These are phyloP conservation scores for Listronotus bonariensis DNA, from an alignment of 1,140 invertebrate genomes.

Conservation along the genomic window DNA sequence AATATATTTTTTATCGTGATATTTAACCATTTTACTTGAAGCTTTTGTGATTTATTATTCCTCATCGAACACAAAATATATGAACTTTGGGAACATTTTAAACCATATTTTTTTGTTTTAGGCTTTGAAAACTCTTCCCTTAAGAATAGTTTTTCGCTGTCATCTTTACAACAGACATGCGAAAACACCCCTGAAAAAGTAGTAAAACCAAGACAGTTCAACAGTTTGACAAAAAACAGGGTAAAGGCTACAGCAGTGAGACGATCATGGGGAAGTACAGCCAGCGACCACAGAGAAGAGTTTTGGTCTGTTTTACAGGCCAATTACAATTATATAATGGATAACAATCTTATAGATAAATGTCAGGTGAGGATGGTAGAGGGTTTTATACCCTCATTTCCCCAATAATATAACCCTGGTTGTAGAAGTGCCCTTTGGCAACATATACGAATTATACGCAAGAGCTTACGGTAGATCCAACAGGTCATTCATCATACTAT, in stretches of 20 bases:
- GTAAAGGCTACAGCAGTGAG: slow-evolving; percentile 51
- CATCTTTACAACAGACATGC: slow-evolving; percentile 58
- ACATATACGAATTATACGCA: no score
- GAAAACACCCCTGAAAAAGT: slow-evolving; percentile 58
- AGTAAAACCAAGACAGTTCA: slow-evolving; percentile 64
- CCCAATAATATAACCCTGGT: no score
- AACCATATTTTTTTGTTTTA: slow-evolving; percentile 38
- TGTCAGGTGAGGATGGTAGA: slow-evolving; percentile 67
- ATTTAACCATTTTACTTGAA: no score
- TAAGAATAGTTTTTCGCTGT: slow-evolving; percentile 64
- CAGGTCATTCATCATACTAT: no score
- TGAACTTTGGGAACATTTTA: no score
- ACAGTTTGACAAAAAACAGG: slow-evolving; percentile 71
- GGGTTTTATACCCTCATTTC: no score
- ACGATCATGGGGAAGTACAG: slow-evolving; percentile 71
- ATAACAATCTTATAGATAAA: slow-evolving; percentile 86
- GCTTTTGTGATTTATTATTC: no score
- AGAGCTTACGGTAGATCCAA: no score
- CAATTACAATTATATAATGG: slow-evolving; percentile 93
- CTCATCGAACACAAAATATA: no score
- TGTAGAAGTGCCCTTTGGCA: no score
- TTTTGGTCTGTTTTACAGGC: slow-evolving; percentile 87
- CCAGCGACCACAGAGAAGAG: slow-evolving; percentile 74
- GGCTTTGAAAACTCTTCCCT: slow-evolving; percentile 63
- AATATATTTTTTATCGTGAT: no score